A percentile compares a stretch with the other conserved stretches of the same genome.
Evolutionary conservation across 2,113 vertebrate species (phyloP).

Genomic region (Lamprologus callipterus): DNA sequence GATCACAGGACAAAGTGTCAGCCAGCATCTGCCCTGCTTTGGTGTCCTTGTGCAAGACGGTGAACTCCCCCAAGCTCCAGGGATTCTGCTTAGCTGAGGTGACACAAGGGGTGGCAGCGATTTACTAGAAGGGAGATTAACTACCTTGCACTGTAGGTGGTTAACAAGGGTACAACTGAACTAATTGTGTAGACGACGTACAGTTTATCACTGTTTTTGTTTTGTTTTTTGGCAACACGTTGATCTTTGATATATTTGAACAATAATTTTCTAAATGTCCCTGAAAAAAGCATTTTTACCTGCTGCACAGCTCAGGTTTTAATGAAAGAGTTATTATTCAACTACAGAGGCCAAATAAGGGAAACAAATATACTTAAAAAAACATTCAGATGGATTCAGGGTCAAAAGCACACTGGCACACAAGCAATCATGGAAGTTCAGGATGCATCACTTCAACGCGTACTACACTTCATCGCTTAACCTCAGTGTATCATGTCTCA

Average conservation of each 20-base stretch:
- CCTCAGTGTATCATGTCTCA: background rate
- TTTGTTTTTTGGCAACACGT: background rate
- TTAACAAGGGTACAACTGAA: conserved; percentile 1
- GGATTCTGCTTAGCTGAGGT: background rate
- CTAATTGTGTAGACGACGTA: background rate
- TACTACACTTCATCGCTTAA: background rate
- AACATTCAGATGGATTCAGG: background rate
- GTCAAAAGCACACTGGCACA: background rate
- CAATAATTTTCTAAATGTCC: background rate
- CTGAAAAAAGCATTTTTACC: background rate
- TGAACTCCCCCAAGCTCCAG: background rate
- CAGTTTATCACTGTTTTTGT: background rate
- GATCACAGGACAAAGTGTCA: background rate
- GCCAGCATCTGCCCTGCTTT: background rate
- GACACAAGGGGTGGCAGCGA: background rate
- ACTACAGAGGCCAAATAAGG: background rate
- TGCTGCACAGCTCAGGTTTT: background rate
- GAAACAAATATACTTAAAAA: background rate
- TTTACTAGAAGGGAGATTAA: conserved; percentile 34
- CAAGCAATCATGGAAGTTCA: background rate
- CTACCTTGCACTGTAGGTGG: conserved; percentile 26
- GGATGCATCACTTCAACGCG: background rate
- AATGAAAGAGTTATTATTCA: background rate
- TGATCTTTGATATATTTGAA: background rate
- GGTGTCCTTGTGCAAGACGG: conserved; percentile 34